Evolutionary conservation across 2,797 vertebrate genomes (phyloP).

Genomic region (Amazonetta brasiliensis): DNA sequence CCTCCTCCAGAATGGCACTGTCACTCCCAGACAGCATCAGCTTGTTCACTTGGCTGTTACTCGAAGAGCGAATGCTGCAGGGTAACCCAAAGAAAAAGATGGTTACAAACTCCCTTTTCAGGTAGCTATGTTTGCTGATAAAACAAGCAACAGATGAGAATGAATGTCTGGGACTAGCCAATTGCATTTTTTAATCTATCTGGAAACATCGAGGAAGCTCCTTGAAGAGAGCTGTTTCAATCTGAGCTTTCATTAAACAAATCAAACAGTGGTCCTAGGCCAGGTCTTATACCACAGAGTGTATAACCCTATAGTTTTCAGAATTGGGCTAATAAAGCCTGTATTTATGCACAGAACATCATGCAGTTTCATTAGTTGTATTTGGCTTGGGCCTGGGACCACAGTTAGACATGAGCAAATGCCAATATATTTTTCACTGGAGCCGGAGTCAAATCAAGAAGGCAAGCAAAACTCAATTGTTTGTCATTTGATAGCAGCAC

Average conservation of each 20-base stretch:
- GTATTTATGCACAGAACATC: not conserved
- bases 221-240: not conserved
- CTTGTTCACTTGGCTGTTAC: slow-evolving; percentile 93
- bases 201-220: not conserved
- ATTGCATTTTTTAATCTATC: not conserved
- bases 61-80: slow-evolving; percentile 92
- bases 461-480: not conserved
- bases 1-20: slow-evolving; percentile 82
- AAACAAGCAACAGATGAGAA: not conserved
- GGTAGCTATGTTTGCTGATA: not conserved
- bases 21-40: slow-evolving; percentile 89
- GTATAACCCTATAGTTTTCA: not conserved
- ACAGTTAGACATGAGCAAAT: not conserved
- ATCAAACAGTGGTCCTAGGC: not conserved
- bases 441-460: not conserved
- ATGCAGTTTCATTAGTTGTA: not conserved
- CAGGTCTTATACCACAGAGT: not conserved
- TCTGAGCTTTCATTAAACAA: not conserved
- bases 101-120: not conserved
- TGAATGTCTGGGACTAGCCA: not conserved
- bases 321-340: not conserved
- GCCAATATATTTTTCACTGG: not conserved
- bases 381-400: not conserved
- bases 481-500: not conserved
- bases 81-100: not conserved